phyloP scores from a whole-genome alignment of 1,140 invertebrate genomes.

The Bombus vancouverensis region DNA sequence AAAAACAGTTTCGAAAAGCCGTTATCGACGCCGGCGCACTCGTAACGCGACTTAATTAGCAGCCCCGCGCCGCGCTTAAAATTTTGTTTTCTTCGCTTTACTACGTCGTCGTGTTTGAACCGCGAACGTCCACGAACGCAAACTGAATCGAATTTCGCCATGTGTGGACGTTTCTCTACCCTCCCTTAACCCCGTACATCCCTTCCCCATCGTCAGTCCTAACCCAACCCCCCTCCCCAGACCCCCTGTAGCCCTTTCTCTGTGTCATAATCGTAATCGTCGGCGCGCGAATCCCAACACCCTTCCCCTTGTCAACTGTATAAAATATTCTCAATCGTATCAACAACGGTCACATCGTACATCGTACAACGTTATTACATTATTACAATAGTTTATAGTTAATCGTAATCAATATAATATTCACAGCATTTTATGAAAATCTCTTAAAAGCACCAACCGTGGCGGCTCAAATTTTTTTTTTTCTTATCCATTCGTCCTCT shows the following conservation, averaged over 20 bases:
- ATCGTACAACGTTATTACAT: slow-evolving; percentile 80
- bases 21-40: slow-evolving; percentile 55
- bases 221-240: slow-evolving; percentile 41
- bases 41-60: slow-evolving; percentile 41
- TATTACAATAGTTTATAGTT: slow-evolving; percentile 81
- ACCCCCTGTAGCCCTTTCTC: neutral
- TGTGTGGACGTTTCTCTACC: slow-evolving; percentile 35
- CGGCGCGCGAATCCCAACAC: slow-evolving; percentile 35
- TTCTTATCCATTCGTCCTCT: slow-evolving; percentile 3
- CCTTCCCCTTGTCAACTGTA: slow-evolving; percentile 76
- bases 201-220: slow-evolving; percentile 23
- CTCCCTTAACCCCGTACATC: slow-evolving; percentile 36
- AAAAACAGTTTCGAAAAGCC: slow-evolving; percentile 25
- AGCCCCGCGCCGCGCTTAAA: neutral
- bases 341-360: slow-evolving; percentile 81
- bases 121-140: slow-evolving; percentile 47
- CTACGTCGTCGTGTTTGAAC: neutral
- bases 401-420: slow-evolving; percentile 82
- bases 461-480: slow-evolving; percentile 68
- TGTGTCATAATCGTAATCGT: slow-evolving; percentile 9
- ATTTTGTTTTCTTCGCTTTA: neutral
- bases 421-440: slow-evolving; percentile 83
- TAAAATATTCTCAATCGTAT: slow-evolving; percentile 83
- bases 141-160: slow-evolving; percentile 43
- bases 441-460: slow-evolving; percentile 82